Percentiles rank a stretch among this genome's conserved stretches.
Evolutionary conservation across 1,140 invertebrate genomes (phyloP).

Genomic region (Copidosoma floridanum): DNA sequence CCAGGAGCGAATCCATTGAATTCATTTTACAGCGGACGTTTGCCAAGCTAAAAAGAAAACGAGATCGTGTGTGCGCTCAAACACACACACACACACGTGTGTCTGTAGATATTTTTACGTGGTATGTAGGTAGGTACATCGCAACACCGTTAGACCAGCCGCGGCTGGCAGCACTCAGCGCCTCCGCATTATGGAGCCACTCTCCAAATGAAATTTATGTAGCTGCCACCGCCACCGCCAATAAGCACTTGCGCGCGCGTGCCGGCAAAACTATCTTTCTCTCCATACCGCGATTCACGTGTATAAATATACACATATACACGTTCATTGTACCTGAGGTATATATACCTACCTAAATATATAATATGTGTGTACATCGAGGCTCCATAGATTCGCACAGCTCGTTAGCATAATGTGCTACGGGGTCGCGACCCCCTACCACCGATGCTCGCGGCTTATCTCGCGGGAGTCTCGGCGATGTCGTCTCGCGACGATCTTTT

Average conservation of each 20-base stretch:
- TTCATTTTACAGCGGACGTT: neutral
- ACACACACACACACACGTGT: too few species aligned
- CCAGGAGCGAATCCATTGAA: slow-evolving; percentile 13
- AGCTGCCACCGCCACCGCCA: neutral
- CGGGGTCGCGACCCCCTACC: slow-evolving; percentile 16
- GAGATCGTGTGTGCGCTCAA: too few species aligned
- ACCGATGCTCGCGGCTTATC: too few species aligned
- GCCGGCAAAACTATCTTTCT: neutral
- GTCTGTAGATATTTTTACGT: too few species aligned
- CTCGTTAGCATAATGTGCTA: slow-evolving; percentile 9
- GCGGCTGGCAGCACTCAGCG: too few species aligned
- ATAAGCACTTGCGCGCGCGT: neutral
- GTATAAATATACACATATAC: slow-evolving; percentile 3
- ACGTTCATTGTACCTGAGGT: too few species aligned
- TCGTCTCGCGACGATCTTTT: slow-evolving; percentile 16
- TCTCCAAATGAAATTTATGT: too few species aligned
- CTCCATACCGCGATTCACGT: neutral
- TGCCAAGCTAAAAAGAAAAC: too few species aligned
- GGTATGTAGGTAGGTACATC: too few species aligned
- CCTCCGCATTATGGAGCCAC: too few species aligned
- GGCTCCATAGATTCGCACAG: neutral
- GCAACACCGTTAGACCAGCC: slow-evolving; percentile 9
- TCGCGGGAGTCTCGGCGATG: slow-evolving; percentile 22
- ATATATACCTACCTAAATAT: too few species aligned
- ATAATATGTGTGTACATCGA: too few species aligned